Evolutionary conservation across 2,888 invertebrate species (phyloP), one percentile per base, ranked within the genome.

Genomic region (Bimastos eiseni): DNA sequence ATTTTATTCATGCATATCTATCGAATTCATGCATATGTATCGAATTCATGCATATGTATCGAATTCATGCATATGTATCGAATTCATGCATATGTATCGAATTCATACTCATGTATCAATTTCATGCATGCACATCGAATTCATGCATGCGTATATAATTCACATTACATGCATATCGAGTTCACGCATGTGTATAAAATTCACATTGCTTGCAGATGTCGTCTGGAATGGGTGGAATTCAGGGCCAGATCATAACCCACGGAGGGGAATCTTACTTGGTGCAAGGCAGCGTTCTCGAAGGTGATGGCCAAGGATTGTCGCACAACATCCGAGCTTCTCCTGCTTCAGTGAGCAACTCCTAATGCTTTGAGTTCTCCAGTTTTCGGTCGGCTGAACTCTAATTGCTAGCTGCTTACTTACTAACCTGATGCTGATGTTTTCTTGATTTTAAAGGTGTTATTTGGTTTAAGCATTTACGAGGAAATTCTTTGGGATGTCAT

Each of bases 291-390:
- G 96, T 96, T 95, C 95, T 95, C 95, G 96, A 95, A 93, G 95
- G 94, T 93, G 95, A 95, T 89, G 94, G 95, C 93, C 96, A 96
- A 93, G 96, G 97, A 94, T 95, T 96, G 94, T 96, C 97, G 93
- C 97, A 97, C 95, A 97, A 97, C 94, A 97, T 97, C 95, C 96
- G 97, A 95, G 97, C 97, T 94, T 97, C 97, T 94, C 97, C 97
- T 95, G 98, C 98, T 95, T 98, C 98, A 95, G 98, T 98, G 96
- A 97, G 97, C 93, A 33, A n/a, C n/a, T n/a, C 55, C 33, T n/a
- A 24, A 41, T 21, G 70, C 70, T 70, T 70, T 70, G n/a, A 70
- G 30, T n/a, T 55, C 70, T n/a, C n/a, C 11, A 70, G 8, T 49
- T 24, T 24, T 49, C 49, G 1, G 24, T 33, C 34, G 34, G 36